phyloP scores from a whole-genome alignment of 2,797 vertebrate genomes.

The Mastacembelus armatus region DNA sequence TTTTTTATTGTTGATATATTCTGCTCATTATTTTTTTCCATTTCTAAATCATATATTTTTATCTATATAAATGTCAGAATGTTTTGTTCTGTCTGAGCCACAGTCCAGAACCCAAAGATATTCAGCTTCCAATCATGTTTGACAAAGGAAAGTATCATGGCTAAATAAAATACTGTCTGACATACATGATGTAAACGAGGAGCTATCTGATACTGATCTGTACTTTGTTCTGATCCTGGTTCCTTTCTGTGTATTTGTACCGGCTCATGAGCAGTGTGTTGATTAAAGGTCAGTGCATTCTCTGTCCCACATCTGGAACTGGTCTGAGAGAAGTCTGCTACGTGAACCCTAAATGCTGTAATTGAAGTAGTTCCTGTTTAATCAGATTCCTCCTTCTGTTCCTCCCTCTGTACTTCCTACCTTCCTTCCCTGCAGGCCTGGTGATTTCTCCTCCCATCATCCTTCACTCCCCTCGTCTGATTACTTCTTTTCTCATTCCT shows the following conservation, averaged over 20 bases:
- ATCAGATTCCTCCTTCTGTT: constrained; percentile 63
- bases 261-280: constrained; percentile 36
- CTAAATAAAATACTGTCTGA: too few relatives aligned
- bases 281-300: constrained; percentile 66
- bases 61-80: too few relatives aligned
- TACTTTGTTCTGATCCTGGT: neutral
- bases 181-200: neutral
- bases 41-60: too few relatives aligned
- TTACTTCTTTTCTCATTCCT: constrained; percentile 12
- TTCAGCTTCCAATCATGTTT: too few relatives aligned
- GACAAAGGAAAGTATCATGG: too few relatives aligned
- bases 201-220: neutral
- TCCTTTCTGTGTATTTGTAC: constrained; percentile 4
- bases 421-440: constrained; percentile 53
- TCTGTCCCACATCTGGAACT: constrained; percentile 73
- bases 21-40: too few relatives aligned
- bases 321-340: constrained; percentile 61
- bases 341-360: constrained; percentile 69
- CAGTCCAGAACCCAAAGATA: too few relatives aligned
- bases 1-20: too few relatives aligned
- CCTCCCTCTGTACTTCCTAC: constrained; percentile 35
- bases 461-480: constrained; percentile 14
- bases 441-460: constrained; percentile 59
- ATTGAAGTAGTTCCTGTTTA: constrained; percentile 76
- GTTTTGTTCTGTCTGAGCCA: too few relatives aligned